A percentile compares a stretch with the other conserved stretches of the same genome.
These are phyloP conservation scores for Thalassaphorura encarpata DNA, from an alignment of 1,140 invertebrate genomes.

Conservation along the genomic window DNA sequence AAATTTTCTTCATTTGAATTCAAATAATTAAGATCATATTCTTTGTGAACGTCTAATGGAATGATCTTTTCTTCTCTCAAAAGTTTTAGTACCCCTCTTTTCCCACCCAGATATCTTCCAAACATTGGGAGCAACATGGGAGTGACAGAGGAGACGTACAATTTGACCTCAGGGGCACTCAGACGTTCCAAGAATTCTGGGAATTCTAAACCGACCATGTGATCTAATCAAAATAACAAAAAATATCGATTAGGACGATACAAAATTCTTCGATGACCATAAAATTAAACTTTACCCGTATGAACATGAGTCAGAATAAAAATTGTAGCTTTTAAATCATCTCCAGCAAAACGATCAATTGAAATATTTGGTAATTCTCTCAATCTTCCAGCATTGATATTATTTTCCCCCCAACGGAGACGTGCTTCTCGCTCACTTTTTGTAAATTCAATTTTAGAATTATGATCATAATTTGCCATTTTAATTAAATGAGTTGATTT, in stretches of 20 bases:
- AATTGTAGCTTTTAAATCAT: constrained; percentile 43
- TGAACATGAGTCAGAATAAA: constrained; percentile 60
- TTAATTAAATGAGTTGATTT: too few species aligned
- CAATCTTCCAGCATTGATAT: constrained; percentile 42
- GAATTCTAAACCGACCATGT: constrained; percentile 48
- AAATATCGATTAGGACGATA: not conserved
- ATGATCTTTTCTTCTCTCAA: constrained; percentile 32
- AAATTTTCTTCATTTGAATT: too few species aligned
- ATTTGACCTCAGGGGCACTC: constrained; percentile 14
- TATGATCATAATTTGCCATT: too few species aligned
- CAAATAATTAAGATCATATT: too few species aligned
- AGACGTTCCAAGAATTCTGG: constrained; percentile 32
- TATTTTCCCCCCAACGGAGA: constrained; percentile 20
- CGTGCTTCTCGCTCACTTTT: too few species aligned
- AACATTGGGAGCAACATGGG: constrained; percentile 12
- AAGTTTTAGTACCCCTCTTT: constrained; percentile 21
- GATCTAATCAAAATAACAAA: constrained; percentile 40
- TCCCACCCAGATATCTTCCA: constrained; percentile 17
- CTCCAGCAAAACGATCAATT: constrained; percentile 49
- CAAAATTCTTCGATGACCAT: not conserved
- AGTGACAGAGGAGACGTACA: constrained; percentile 17
- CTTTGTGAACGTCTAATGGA: constrained; percentile 36
- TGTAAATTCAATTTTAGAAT: too few species aligned
- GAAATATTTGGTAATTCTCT: constrained; percentile 51
- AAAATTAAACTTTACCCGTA: constrained; percentile 27